Conservation (phyloP, 2,888 invertebrate species). For the Dioctria rufipes region DNA sequence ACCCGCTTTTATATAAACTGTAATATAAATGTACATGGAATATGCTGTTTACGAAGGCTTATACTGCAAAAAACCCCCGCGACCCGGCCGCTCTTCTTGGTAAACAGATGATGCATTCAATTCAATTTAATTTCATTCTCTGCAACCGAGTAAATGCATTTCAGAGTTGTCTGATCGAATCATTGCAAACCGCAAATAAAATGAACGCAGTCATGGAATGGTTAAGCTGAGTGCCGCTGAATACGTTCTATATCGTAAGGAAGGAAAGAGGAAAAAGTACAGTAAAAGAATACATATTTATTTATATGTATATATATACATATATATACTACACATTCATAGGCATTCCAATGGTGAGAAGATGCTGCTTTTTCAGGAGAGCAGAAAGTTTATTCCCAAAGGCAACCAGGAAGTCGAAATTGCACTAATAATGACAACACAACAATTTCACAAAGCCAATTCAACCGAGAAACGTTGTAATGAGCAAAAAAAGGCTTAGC, state of each 20-base stretch:
- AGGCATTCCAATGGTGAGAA: too few species aligned
- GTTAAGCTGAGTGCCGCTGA: constrained; percentile 15
- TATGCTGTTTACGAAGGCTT: not conserved
- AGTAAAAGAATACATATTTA: too few species aligned
- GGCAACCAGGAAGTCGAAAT: too few species aligned
- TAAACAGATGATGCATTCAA: constrained; percentile 47
- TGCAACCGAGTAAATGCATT: constrained; percentile 47
- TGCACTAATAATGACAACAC: too few species aligned
- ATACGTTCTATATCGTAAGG: not conserved
- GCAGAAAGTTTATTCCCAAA: too few species aligned
- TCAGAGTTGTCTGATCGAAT: constrained; percentile 49
- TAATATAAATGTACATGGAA: not conserved
- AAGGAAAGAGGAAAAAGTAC: not conserved
- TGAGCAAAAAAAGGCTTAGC: too few species aligned
- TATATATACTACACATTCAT: too few species aligned
- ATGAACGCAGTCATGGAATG: constrained; percentile 39
- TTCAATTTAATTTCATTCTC: constrained; percentile 41
- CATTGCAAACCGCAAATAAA: constrained; percentile 50
- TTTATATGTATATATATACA: too few species aligned
- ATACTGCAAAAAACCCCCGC: constrained; percentile 7
- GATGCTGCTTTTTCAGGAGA: too few species aligned
- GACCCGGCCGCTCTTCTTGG: not conserved
- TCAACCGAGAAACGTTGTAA: too few species aligned
- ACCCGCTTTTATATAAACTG: not conserved
- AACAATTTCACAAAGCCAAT: too few species aligned